A percentile compares a stretch with the other conserved stretches of the same genome.
Evolutionary conservation across 2,888 invertebrate species (phyloP).

Genomic region (Plebejus argus): DNA sequence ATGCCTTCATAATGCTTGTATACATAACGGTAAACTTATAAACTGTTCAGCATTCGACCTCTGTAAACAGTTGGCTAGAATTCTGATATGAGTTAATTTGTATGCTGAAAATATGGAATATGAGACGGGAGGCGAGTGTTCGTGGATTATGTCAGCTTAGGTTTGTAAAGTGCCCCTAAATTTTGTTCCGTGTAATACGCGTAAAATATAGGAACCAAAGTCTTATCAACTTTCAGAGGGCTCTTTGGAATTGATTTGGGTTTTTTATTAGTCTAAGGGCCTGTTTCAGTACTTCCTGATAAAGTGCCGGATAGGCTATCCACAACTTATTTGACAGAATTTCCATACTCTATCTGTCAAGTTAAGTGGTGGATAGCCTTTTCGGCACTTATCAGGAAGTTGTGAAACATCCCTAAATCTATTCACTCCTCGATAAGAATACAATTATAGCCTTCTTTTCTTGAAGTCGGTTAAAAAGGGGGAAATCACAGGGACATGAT

Average conservation of each 20-base stretch:
- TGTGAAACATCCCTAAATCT: too few relatives aligned
- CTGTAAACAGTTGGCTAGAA: constrained; percentile 55
- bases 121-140: constrained; percentile 43
- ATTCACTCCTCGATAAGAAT: too few relatives aligned
- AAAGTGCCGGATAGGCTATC: too few relatives aligned
- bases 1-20: background rate
- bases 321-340: too few relatives aligned
- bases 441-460: too few relatives aligned
- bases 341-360: too few relatives aligned
- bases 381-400: too few relatives aligned
- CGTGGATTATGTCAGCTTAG: constrained; percentile 45
- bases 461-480: too few relatives aligned
- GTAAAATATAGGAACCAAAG: background rate
- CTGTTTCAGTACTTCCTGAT: too few relatives aligned
- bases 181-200: constrained; percentile 30
- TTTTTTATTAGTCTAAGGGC: background rate
- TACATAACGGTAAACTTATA: background rate
- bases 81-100: constrained; percentile 62
- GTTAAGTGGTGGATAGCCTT: too few relatives aligned
- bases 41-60: constrained; percentile 35
- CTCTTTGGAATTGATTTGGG: background rate
- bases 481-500: too few relatives aligned
- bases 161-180: constrained; percentile 38
- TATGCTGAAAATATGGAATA: constrained; percentile 58
- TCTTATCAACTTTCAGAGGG: background rate